phyloP scores from a whole-genome alignment of 2,113 vertebrate species.

The Serinus canaria region DNA sequence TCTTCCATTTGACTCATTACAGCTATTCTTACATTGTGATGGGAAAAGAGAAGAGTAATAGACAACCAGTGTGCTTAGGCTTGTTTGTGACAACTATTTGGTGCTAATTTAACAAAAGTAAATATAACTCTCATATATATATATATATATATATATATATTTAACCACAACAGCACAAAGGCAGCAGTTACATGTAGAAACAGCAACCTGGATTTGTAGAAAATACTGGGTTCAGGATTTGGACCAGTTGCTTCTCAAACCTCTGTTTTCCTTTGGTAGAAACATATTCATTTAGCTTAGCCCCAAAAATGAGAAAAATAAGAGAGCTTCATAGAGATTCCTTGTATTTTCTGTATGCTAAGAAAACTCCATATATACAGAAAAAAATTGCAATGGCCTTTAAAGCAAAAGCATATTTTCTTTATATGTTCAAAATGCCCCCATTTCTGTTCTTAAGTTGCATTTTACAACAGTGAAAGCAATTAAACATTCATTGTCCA shows the following conservation, averaged over 20 bases:
- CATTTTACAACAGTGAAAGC: background rate
- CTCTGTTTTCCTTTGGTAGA: background rate
- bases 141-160: too few relatives aligned
- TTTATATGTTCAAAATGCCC: background rate
- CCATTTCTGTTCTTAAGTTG: background rate
- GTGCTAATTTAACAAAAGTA: background rate
- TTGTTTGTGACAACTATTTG: background rate
- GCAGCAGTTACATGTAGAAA: background rate
- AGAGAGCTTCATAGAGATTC: background rate
- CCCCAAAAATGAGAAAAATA: background rate
- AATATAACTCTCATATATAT: background rate
- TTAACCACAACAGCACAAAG: background rate
- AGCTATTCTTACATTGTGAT: background rate
- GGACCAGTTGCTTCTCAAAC: background rate
- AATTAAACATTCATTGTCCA: slow-evolving; percentile 17
- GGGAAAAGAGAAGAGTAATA: background rate
- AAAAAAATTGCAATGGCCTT: background rate
- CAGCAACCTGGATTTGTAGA: background rate
- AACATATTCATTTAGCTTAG: background rate
- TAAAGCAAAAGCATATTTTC: background rate
- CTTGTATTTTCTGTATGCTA: background rate
- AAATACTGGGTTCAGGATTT: background rate
- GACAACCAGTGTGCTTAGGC: background rate
- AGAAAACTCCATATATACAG: background rate
- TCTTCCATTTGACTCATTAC: background rate